Evolutionary conservation across 1,140 invertebrate genomes (phyloP).

Genomic region (Temnothorax curvispinosus): DNA sequence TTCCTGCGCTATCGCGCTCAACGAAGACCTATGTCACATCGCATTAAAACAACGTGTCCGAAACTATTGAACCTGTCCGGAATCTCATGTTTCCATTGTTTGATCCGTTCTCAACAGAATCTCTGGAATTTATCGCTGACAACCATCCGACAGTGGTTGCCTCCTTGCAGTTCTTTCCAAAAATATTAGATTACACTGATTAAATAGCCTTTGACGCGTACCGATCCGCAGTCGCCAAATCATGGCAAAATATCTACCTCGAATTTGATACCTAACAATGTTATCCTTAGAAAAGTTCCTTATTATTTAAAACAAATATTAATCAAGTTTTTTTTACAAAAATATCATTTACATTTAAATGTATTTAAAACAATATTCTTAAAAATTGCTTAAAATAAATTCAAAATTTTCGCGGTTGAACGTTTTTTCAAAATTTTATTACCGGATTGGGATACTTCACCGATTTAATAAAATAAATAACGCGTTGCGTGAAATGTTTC

Average conservation of each 20-base stretch:
- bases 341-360: background rate
- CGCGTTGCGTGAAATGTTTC: background rate
- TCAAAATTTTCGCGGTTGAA: background rate
- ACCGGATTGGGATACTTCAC: background rate
- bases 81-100: constrained; percentile 72
- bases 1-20: background rate
- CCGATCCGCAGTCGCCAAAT: constrained; percentile 38
- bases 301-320: constrained; percentile 7
- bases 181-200: constrained; percentile 71
- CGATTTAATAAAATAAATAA: constrained; percentile 25
- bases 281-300: background rate
- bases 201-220: constrained; percentile 59
- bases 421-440: background rate
- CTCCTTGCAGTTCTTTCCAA: constrained; percentile 64
- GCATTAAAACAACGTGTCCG: constrained; percentile 55
- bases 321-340: background rate
- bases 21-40: constrained; percentile 42
- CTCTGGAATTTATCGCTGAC: constrained; percentile 48
- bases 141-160: constrained; percentile 58
- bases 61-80: constrained; percentile 67
- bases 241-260: constrained; percentile 8
- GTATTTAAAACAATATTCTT: background rate
- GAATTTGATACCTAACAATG: constrained; percentile 9
- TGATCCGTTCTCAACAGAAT: constrained; percentile 45
- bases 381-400: background rate